Percentiles rank a stretch among this genome's conserved stretches.
Conservation (phyloP, 2,888 invertebrate species). For the Luperina nickerlii region DNA sequence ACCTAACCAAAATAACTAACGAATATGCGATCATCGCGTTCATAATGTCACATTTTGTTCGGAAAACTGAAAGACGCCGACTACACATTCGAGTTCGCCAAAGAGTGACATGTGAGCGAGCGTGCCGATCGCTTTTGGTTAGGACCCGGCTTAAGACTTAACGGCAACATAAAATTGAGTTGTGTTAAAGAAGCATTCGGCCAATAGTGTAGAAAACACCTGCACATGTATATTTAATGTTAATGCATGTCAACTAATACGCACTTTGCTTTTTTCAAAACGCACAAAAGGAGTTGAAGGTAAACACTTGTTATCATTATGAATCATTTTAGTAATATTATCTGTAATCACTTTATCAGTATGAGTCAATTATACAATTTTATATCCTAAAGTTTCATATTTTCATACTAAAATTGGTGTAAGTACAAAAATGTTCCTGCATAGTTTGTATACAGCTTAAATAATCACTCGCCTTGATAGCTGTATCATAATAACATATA, state of each 20-base stretch:
- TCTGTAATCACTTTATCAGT: conserved; percentile 52
- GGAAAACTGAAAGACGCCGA: neutral
- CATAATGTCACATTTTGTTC: neutral
- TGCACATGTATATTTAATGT: conserved; percentile 38
- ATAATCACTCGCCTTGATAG: conserved; percentile 15
- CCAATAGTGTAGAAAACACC: conserved; percentile 36
- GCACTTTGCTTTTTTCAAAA: conserved; percentile 81
- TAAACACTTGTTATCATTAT: conserved; percentile 73
- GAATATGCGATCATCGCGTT: neutral
- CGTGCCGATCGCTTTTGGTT: neutral
- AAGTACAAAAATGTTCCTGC: neutral
- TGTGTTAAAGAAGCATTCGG: conserved; percentile 8
- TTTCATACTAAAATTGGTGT: neutral
- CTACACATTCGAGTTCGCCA: neutral
- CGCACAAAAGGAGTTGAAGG: conserved; percentile 88
- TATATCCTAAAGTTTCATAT: neutral
- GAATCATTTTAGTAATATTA: conserved; percentile 49
- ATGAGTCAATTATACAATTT: conserved; percentile 35
- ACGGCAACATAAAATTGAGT: neutral
- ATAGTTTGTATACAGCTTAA: conserved; percentile 5
- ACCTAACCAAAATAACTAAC: neutral
- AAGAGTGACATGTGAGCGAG: neutral
- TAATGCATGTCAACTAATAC: conserved; percentile 76
- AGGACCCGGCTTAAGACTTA: neutral
- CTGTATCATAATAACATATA: conserved; percentile 11